These are phyloP conservation scores for Bugulina stolonifera DNA, from an alignment of 2,888 invertebrate genomes.

Conservation along the genomic window DNA sequence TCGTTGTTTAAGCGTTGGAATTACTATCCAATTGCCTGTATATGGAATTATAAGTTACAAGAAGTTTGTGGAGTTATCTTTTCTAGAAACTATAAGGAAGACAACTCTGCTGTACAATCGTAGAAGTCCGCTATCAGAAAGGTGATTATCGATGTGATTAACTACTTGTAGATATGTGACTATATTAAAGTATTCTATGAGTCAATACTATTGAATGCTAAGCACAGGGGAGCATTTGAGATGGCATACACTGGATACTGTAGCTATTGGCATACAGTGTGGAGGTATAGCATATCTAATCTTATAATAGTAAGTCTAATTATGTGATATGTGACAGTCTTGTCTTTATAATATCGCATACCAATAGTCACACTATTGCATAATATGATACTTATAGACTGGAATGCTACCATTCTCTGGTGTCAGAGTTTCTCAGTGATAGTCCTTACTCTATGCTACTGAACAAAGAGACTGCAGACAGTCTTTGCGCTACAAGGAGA, in stretches of 20 bases:
- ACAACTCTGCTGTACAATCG: no score
- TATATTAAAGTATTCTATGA: conserved; percentile 44
- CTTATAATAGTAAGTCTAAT: neutral
- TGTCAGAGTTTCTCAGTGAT: neutral
- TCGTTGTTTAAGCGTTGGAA: no score
- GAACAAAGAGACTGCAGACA: conserved; percentile 33
- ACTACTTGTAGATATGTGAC: conserved; percentile 26
- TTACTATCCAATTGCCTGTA: no score
- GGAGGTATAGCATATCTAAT: conserved; percentile 52
- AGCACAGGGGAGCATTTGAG: conserved; percentile 95
- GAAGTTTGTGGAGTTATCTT: no score
- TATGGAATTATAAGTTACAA: no score
- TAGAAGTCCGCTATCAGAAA: no score
- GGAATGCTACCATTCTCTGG: neutral
- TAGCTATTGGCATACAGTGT: conserved; percentile 66
- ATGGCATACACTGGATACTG: conserved; percentile 85
- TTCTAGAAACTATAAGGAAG: no score
- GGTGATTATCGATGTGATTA: no score
- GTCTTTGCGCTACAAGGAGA: conserved; percentile 72
- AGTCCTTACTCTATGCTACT: conserved; percentile 22
- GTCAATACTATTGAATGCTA: conserved; percentile 60
- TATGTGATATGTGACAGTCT: no score
- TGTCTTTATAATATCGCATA: no score
- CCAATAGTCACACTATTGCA: no score
- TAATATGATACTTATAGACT: neutral